phyloP scores from a whole-genome alignment of 2,888 invertebrate genomes.

The Deilephila elpenor region DNA sequence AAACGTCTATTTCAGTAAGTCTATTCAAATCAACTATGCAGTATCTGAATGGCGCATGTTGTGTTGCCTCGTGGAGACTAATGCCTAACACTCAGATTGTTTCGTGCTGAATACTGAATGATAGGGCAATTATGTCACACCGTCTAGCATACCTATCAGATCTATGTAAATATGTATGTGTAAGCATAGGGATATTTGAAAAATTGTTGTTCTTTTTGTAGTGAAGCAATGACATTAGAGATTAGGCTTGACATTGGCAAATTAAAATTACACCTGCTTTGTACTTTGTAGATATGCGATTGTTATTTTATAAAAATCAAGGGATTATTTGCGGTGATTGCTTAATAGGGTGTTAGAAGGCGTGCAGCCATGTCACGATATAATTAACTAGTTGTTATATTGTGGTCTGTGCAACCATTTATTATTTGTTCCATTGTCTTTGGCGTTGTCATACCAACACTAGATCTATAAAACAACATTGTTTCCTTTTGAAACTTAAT shows the following conservation, averaged over 20 bases:
- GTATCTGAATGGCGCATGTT: neutral
- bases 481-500: neutral
- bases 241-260: no score
- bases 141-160: neutral
- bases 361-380: neutral
- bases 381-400: constrained; percentile 6
- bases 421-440: constrained; percentile 3
- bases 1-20: neutral
- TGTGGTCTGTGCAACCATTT: neutral
- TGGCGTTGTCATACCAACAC: neutral
- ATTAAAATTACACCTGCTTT: no score
- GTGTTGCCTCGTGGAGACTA: neutral
- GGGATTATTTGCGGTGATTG: neutral
- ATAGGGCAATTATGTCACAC: neutral
- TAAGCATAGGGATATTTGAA: no score
- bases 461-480: constrained; percentile 1
- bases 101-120: neutral
- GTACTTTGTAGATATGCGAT: no score
- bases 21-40: neutral
- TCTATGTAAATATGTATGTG: no score
- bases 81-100: neutral
- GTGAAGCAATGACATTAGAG: no score
- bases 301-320: neutral
- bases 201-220: no score
- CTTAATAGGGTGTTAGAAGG: neutral